Base-by-base conservation (phyloP, 2,113 vertebrate genomes). In the Mandrillus leucophaeus region DNA sequence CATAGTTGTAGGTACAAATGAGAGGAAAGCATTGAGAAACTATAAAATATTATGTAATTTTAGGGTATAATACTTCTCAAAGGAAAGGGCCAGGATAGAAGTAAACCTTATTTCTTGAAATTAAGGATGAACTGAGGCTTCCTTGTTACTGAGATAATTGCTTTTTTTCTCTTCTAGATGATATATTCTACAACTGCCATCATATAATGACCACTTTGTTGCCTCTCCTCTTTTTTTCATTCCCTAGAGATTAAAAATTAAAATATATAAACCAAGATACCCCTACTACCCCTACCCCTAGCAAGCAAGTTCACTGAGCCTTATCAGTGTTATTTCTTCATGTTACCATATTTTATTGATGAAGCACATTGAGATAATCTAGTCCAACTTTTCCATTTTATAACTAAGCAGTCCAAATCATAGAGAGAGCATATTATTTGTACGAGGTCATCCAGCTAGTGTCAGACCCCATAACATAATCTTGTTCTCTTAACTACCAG, bases 261-360 rank as follows among this genome's bases (percentile, higher is more conserved):
- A 79, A 48, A 86, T 88, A 92, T 23, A 88, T 43, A 95, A 93
- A 86, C 40, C 52, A 59, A 35, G 59, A 68, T 14, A 38, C 40
- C 3, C 25, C 9, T 20, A 64, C 23, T 32, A 80, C 14, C 9
- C 55, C 55, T 48, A 81, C 20, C 3, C 9, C 43, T 48, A 91
- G 48, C 3, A 94, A 76, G 35, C 12, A 30, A 72, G 66, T 57
- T 88, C 57, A 72, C 1, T 55, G 59, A 30, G 43, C 43, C 80
- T 93, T 95, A 79, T 61, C 57, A n/a, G 45, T 52, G 20, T n/a
- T 72, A 59, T 76, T 97, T 85, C 66, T 88, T 70, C 80, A 76
- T 64, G 32, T 72, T 72, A 80, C 48, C 38, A n/a, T 66, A 75
- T 84, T 91, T 70, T 52, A 38, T 48, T 79, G 6, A 61, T 91